Conservation (phyloP, 2,888 invertebrate species). For the Pristionchus fissidentatus region DNA sequence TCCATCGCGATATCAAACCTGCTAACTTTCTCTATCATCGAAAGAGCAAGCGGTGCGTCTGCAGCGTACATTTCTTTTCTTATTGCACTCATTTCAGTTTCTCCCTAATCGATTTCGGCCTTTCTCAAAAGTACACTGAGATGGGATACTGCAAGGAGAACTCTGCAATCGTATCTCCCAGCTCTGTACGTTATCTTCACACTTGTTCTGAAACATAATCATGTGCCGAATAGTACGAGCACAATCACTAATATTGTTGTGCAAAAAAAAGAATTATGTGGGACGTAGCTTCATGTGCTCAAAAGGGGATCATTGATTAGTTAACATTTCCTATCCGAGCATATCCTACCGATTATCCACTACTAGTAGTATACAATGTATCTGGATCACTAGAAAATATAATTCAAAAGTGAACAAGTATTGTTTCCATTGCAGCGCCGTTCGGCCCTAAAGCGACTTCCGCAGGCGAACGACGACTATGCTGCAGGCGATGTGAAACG, state of each 20-base stretch:
- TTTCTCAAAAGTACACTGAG: conserved; percentile 82
- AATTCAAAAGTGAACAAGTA: neutral
- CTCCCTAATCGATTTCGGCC: conserved; percentile 89
- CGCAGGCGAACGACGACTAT: conserved; percentile 24
- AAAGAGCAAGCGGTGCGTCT: conserved; percentile 69
- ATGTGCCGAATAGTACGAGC: too few species aligned
- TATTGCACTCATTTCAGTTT: conserved; percentile 73
- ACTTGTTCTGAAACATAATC: too few species aligned
- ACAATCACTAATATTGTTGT: too few species aligned
- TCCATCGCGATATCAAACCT: conserved; percentile 92
- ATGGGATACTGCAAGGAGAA: conserved; percentile 30
- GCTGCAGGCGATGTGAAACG: neutral
- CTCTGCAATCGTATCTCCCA: conserved; percentile 16
- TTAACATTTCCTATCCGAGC: too few species aligned
- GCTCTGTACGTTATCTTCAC: neutral
- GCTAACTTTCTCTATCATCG: conserved; percentile 91
- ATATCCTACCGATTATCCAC: too few species aligned
- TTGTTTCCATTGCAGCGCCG: neutral
- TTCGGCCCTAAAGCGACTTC: conserved; percentile 17
- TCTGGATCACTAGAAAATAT: too few species aligned
- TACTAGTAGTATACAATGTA: neutral
- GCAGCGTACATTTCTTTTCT: neutral
- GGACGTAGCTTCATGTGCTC: too few species aligned
- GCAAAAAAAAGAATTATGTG: too few species aligned
- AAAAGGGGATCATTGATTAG: too few species aligned